Conservation (phyloP, 2,797 vertebrate species). For the Channallabes apus region DNA sequence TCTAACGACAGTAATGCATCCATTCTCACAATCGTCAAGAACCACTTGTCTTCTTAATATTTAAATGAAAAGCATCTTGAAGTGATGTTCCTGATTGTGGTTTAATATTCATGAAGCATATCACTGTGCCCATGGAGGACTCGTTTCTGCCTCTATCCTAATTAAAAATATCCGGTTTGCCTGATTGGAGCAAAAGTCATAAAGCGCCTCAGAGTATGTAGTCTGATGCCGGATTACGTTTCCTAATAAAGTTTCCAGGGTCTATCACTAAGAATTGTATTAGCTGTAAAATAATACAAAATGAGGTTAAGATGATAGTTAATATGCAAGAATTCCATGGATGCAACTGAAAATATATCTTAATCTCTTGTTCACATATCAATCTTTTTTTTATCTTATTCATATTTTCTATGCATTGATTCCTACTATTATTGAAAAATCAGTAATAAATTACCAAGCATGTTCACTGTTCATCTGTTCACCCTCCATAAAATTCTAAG, state of each 20-base stretch:
- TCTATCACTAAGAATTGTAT: background rate
- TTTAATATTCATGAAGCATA: constrained; percentile 20
- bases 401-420: background rate
- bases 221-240: background rate
- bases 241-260: background rate
- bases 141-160: background rate
- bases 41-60: constrained; percentile 1
- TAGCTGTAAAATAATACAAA: background rate
- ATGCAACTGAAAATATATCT: background rate
- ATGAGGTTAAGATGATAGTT: background rate
- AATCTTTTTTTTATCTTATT: background rate
- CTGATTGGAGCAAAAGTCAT: constrained; percentile 8
- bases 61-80: constrained; percentile 1
- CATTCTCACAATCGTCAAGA: no score
- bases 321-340: background rate
- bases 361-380: background rate
- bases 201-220: background rate
- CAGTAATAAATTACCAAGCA: background rate
- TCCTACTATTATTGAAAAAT: background rate
- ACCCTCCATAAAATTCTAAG: background rate
- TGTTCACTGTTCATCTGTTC: background rate
- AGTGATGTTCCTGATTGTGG: background rate
- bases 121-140: background rate
- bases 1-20: background rate
- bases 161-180: background rate